phyloP scores from a whole-genome alignment of 2,113 vertebrate species.

The Crotalus tigris region DNA sequence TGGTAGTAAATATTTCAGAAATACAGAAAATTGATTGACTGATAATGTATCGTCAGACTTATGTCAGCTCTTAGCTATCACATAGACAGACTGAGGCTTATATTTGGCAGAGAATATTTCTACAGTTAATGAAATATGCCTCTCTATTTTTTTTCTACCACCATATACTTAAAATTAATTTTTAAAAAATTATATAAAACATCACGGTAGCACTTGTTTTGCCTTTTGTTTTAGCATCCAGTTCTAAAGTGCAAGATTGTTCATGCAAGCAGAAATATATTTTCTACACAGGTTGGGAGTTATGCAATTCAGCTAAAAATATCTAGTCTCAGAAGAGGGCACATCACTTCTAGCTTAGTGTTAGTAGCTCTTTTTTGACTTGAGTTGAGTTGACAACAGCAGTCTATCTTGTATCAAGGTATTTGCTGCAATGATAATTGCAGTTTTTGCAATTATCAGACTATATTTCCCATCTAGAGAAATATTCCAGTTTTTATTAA shows the following conservation, averaged over 20 bases:
- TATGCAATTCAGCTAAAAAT: conserved; percentile 21
- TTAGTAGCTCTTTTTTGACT: conserved; percentile 19
- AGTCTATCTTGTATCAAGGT: conserved; percentile 14
- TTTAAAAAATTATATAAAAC: neutral
- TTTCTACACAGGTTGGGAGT: conserved; percentile 25
- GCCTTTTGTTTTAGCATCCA: neutral
- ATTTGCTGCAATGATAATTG: neutral
- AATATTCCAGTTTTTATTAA: neutral
- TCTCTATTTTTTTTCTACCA: neutral
- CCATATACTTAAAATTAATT: neutral
- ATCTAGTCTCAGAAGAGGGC: neutral
- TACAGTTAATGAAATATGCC: neutral
- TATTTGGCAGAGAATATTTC: neutral
- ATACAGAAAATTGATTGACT: neutral
- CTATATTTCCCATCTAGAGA: neutral
- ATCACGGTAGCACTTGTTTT: neutral
- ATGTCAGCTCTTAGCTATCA: neutral
- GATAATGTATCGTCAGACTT: neutral
- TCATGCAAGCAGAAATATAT: neutral
- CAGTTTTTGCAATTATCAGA: no score
- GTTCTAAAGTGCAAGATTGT: conserved; percentile 11
- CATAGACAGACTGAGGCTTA: neutral
- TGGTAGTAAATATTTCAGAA: conserved; percentile 4
- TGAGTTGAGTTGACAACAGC: neutral
- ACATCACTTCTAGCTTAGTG: neutral